Evolutionary conservation across 2,888 invertebrate genomes (phyloP).

Genomic region (Atethmia centrago): DNA sequence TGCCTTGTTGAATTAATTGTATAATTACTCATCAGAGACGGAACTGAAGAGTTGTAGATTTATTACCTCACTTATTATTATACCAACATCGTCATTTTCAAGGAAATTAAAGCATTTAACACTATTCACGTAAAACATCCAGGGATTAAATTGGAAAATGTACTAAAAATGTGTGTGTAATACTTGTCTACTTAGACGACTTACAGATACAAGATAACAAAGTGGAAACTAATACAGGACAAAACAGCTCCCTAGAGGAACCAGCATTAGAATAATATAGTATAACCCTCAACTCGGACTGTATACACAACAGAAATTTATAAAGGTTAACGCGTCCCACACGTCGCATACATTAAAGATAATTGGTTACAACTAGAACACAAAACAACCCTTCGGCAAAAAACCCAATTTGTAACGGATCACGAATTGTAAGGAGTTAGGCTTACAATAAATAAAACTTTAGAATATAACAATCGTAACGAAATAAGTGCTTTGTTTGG

Average conservation of each 20-base stretch:
- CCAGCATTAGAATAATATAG: slow-evolving; percentile 62
- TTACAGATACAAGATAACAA: slow-evolving; percentile 42
- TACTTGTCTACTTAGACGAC: neutral
- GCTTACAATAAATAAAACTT: slow-evolving; percentile 67
- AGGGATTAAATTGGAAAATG: slow-evolving; percentile 4
- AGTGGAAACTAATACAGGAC: slow-evolving; percentile 59
- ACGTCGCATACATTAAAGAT: slow-evolving; percentile 71
- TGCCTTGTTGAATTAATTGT: slow-evolving; percentile 86
- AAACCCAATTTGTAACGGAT: slow-evolving; percentile 73
- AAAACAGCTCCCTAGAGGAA: slow-evolving; percentile 59
- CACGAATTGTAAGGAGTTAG: slow-evolving; percentile 66
- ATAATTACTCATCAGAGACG: slow-evolving; percentile 80
- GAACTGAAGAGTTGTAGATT: slow-evolving; percentile 52
- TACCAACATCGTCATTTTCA: slow-evolving; percentile 42
- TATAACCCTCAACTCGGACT: slow-evolving; percentile 56
- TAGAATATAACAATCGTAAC: slow-evolving; percentile 60
- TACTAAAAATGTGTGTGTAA: too few species aligned
- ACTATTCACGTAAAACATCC: slow-evolving; percentile 2
- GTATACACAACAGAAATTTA: slow-evolving; percentile 52
- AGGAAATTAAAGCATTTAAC: slow-evolving; percentile 25
- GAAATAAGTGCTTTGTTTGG: slow-evolving; percentile 77
- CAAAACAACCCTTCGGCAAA: slow-evolving; percentile 60
- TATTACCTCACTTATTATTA: slow-evolving; percentile 48
- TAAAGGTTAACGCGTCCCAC: slow-evolving; percentile 69
- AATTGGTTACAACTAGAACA: slow-evolving; percentile 65